Conservation (phyloP, 2,797 vertebrate species). For the Acropternis orthonyx region DNA sequence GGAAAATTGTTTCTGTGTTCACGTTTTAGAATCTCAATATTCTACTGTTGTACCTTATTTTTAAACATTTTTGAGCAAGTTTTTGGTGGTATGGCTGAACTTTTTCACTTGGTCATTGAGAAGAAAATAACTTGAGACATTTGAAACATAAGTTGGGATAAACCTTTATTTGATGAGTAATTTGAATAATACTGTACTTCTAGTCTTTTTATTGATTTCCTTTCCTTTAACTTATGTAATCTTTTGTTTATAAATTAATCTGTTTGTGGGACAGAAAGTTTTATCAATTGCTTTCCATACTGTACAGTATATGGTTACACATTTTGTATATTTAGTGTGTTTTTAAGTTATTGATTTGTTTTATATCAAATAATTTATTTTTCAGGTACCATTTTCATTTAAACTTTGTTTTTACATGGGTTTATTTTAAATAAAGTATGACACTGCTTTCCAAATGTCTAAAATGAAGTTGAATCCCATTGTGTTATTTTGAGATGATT, state of each 20-base stretch:
- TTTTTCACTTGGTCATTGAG: slow-evolving; percentile 61
- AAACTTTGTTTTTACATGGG: slow-evolving; percentile 89
- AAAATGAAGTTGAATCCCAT: slow-evolving; percentile 77
- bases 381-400: slow-evolving; percentile 84
- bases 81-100: slow-evolving; percentile 21
- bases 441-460: slow-evolving; percentile 83
- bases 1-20: neutral
- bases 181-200: slow-evolving; percentile 43
- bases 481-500: slow-evolving; percentile 77
- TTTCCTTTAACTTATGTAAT: slow-evolving; percentile 69
- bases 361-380: slow-evolving; percentile 86
- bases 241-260: slow-evolving; percentile 67
- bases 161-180: slow-evolving; percentile 37
- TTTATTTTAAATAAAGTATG: slow-evolving; percentile 89
- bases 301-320: slow-evolving; percentile 84
- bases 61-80: slow-evolving; percentile 10
- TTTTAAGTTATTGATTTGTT: slow-evolving; percentile 84
- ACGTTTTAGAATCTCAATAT: neutral
- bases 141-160: slow-evolving; percentile 34
- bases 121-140: slow-evolving; percentile 55
- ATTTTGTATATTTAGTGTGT: slow-evolving; percentile 82
- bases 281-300: slow-evolving; percentile 80
- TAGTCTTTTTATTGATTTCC: slow-evolving; percentile 50
- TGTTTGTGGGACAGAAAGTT: slow-evolving; percentile 74
- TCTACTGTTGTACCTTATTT: slow-evolving; percentile 21